Percentiles rank a stretch among this genome's conserved stretches.
Conservation (phyloP, 1,140 invertebrate species). For the Branchinecta lindahli region DNA sequence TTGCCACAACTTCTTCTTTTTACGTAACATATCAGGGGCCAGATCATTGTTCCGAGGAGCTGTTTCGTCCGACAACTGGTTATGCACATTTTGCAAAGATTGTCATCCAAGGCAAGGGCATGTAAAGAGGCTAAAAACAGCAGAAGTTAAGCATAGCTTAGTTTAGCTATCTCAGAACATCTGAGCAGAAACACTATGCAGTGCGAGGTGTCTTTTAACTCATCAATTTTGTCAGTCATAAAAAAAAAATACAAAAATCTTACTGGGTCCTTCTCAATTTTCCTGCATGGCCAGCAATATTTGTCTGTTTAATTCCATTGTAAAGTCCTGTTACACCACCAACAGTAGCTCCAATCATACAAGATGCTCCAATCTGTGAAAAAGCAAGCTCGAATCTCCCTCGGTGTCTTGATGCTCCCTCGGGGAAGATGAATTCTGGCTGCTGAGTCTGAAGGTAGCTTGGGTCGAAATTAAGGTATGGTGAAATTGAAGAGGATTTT, state of each 20-base stretch:
- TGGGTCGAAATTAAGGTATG: constrained; percentile 84
- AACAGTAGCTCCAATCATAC: constrained; percentile 60
- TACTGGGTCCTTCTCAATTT: constrained; percentile 81
- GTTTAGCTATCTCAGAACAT: no score
- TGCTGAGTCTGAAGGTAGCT: constrained; percentile 58
- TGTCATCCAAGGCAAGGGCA: no score
- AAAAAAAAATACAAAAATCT: constrained; percentile 27
- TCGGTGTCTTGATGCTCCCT: constrained; percentile 60
- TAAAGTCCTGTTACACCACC: constrained; percentile 73
- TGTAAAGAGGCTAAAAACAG: no score
- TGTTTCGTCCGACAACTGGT: no score
- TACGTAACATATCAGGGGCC: no score
- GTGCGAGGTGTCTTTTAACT: no score
- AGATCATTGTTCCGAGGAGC: no score
- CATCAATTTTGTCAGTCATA: no score
- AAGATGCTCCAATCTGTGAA: constrained; percentile 77
- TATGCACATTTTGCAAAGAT: no score
- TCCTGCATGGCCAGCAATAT: constrained; percentile 62
- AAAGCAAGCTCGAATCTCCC: constrained; percentile 77
- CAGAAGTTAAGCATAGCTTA: no score
- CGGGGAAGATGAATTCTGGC: constrained; percentile 84
- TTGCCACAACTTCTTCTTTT: no score
- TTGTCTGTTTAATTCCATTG: constrained; percentile 66
- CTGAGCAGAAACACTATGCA: no score
- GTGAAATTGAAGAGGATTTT: constrained; percentile 41